Evolutionary conservation across 2,888 invertebrate species (phyloP), one percentile per base, ranked within the genome.

Genomic region (Agrilus mali): DNA sequence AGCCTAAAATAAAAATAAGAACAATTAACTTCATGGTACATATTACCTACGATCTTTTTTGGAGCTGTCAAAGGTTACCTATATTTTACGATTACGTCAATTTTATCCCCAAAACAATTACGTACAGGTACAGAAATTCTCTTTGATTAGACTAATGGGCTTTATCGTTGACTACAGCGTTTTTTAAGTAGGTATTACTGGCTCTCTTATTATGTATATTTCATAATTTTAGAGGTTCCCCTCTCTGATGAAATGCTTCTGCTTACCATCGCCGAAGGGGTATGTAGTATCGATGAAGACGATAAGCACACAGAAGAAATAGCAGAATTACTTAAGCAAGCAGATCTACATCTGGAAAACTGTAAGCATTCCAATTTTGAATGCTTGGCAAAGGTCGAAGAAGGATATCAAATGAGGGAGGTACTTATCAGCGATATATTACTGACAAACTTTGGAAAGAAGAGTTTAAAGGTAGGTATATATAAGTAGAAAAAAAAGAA

Each of bases 271-370:
- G 82, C 84, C 1, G 87, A 88, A 63, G 81, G 84, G 1, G 69
- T 87, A 12, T 87, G 87, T 57, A 80, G 78, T 16, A 77, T 87
- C 40, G 86, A 86, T 59, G 85, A 85, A 55, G 82, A 84, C 46
- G 78, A 85, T 57, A 84, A 84, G 53, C 85, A 86, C 55, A 85
- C 85, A 0, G 77, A 78, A 47, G 81, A 85, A 57, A 80, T 87
- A 38, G 73, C 78, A 10, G 66, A 73, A 33, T 73, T 86, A 33
- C 61, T 84, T 12, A 66, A 69, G 8, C 71, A 74, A 52, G 71
- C 74, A 2, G 71, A 70, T 47, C 70, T 66, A 22, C 67, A 65
- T 8, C 61, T 66, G 15, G 59, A 64, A 17, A 66, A 53, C 56
- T 62, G 50, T 45, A 51, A 42, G 43, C 8, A 27, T 27, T 27